phyloP scores from a whole-genome alignment of 2,797 vertebrate genomes.

The Erpetoichthys calabaricus region DNA sequence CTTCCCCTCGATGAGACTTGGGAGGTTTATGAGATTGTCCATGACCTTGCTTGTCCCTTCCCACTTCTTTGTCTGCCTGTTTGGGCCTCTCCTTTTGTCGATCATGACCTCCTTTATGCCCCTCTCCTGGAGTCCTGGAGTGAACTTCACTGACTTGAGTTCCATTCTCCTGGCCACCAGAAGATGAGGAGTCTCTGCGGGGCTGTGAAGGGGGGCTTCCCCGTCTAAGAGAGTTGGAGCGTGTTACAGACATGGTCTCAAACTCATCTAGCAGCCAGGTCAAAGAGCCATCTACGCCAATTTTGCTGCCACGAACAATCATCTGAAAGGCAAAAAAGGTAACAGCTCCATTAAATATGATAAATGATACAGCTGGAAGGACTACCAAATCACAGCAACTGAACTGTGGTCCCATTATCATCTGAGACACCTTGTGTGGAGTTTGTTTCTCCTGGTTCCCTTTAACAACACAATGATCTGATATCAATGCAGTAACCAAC shows the following conservation, averaged over 20 bases:
- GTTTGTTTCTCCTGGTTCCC: no score
- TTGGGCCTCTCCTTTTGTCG: constrained; percentile 28
- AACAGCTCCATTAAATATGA: no score
- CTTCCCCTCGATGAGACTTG: constrained; percentile 29
- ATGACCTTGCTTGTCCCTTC: constrained; percentile 19
- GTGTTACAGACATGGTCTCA: constrained; percentile 83
- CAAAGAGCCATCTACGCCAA: constrained; percentile 68
- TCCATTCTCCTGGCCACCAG: constrained; percentile 33
- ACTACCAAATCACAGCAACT: no score
- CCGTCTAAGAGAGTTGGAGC: constrained; percentile 79
- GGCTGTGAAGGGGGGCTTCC: constrained; percentile 67
- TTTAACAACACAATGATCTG: no score
- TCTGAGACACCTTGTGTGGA: no score
- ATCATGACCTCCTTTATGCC: no score
- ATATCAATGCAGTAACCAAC: no score
- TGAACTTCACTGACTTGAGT: constrained; percentile 25
- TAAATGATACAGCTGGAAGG: no score
- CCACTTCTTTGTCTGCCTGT: constrained; percentile 21
- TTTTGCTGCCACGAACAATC: constrained; percentile 79
- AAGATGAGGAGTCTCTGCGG: constrained; percentile 35
- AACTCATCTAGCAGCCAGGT: constrained; percentile 85
- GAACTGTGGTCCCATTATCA: no score
- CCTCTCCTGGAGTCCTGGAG: neutral
- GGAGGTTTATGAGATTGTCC: constrained; percentile 24
- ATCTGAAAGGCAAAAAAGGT: constrained; percentile 36